Conservation (phyloP, 2,888 invertebrate genomes). For the Malacosoma neustria region DNA sequence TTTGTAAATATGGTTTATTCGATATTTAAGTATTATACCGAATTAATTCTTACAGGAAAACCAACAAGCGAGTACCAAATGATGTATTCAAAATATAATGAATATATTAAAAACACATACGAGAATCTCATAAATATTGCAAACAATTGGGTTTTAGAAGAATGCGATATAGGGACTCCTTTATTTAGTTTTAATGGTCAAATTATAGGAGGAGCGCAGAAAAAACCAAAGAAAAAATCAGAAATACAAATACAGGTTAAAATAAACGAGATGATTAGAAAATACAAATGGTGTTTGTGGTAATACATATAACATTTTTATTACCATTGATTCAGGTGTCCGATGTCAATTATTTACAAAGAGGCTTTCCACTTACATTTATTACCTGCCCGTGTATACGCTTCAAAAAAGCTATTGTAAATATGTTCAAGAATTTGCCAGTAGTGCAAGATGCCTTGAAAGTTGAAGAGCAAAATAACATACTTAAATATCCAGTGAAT, state of each 20-base stretch:
- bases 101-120: constrained; percentile 49
- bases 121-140: constrained; percentile 50
- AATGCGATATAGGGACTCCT: constrained; percentile 43
- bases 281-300: neutral
- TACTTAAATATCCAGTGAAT: constrained; percentile 35
- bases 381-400: constrained; percentile 42
- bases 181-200: constrained; percentile 45
- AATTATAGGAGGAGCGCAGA: constrained; percentile 35
- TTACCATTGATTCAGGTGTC: constrained; percentile 28
- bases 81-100: constrained; percentile 49
- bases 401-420: constrained; percentile 41
- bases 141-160: constrained; percentile 55
- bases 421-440: constrained; percentile 35
- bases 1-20: no score
- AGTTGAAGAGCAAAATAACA: constrained; percentile 30
- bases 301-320: no score
- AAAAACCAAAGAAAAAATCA: constrained; percentile 54
- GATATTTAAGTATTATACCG: neutral
- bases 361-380: constrained; percentile 57
- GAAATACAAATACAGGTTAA: constrained; percentile 43
- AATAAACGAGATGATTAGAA: neutral
- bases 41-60: constrained; percentile 28
- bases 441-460: constrained; percentile 35
- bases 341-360: constrained; percentile 30
- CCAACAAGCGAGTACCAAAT: constrained; percentile 36